Percentiles rank a stretch among this genome's conserved stretches.
Conservation (phyloP, 2,797 vertebrate genomes). For the Chloroceryle inda region DNA sequence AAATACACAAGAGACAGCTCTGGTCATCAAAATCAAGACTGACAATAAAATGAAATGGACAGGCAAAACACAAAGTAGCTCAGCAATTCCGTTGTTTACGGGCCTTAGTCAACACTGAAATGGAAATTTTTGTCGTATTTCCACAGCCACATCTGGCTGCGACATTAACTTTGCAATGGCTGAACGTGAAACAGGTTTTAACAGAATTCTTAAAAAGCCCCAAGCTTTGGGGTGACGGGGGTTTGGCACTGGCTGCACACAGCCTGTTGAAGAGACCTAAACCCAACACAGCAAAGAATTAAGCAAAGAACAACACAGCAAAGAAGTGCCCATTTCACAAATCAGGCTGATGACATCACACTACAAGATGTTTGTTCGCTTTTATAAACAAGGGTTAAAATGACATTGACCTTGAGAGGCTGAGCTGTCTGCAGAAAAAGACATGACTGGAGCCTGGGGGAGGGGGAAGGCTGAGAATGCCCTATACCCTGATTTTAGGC, state of each 20-base stretch:
- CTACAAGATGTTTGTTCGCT: not conserved
- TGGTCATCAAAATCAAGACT: slow-evolving; percentile 36
- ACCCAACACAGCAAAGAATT: accelerated
- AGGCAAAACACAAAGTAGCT: slow-evolving; percentile 32
- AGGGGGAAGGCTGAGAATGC: not conserved
- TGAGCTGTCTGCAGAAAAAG: not conserved
- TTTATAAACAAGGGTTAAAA: not conserved
- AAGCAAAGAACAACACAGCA: accelerated
- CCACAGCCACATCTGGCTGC: not conserved
- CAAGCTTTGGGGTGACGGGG: not conserved
- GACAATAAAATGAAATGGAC: not conserved
- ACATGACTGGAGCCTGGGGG: not conserved
- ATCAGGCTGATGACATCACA: not conserved
- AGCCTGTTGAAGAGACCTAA: not conserved
- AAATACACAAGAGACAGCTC: slow-evolving; percentile 37
- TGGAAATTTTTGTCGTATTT: not conserved
- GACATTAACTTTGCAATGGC: not conserved
- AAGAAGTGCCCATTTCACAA: not conserved
- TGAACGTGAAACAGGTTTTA: not conserved
- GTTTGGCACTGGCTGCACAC: not conserved
- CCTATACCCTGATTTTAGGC: accelerated
- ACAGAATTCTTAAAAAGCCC: not conserved
- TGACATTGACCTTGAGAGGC: not conserved
- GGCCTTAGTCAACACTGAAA: not conserved
- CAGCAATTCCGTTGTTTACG: slow-evolving; percentile 40